phyloP scores from a whole-genome alignment of 2,888 invertebrate species.

The Acanthosepion pharaonis region DNA sequence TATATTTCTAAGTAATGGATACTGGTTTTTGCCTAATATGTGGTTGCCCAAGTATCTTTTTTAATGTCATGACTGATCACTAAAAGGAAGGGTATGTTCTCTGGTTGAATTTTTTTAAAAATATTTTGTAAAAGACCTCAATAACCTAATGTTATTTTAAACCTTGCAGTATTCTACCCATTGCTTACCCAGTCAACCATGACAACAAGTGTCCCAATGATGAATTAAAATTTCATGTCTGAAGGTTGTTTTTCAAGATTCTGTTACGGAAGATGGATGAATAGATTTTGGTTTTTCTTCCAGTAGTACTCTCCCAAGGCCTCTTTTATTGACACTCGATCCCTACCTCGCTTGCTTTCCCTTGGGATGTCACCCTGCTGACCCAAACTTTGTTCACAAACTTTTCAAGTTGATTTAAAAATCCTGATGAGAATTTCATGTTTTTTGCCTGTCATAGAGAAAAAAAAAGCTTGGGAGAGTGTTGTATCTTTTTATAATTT shows the following conservation, averaged over 20 bases:
- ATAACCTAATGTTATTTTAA: not conserved
- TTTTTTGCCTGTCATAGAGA: not conserved
- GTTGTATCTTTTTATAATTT: not conserved
- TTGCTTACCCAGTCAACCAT: not conserved
- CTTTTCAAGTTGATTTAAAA: not conserved
- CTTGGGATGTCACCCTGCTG: not conserved
- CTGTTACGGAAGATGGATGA: not conserved
- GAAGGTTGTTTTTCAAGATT: not conserved
- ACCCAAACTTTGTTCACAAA: conserved; percentile 10
- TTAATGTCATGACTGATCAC: too few species aligned
- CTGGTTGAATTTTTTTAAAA: not conserved
- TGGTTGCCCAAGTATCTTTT: too few species aligned
- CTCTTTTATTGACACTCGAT: not conserved
- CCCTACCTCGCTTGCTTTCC: not conserved
- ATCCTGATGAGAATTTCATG: conserved; percentile 33
- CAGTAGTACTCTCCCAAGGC: not conserved
- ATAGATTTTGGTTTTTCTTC: not conserved
- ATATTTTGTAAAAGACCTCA: too few species aligned
- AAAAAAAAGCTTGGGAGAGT: not conserved
- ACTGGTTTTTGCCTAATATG: too few species aligned
- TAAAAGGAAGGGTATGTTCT: not conserved
- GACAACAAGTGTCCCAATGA: not conserved
- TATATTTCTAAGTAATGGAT: too few species aligned
- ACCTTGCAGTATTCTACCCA: not conserved
- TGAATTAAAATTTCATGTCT: not conserved